Conservation (phyloP, 1,140 invertebrate genomes). For the Hyles euphorbiae region DNA sequence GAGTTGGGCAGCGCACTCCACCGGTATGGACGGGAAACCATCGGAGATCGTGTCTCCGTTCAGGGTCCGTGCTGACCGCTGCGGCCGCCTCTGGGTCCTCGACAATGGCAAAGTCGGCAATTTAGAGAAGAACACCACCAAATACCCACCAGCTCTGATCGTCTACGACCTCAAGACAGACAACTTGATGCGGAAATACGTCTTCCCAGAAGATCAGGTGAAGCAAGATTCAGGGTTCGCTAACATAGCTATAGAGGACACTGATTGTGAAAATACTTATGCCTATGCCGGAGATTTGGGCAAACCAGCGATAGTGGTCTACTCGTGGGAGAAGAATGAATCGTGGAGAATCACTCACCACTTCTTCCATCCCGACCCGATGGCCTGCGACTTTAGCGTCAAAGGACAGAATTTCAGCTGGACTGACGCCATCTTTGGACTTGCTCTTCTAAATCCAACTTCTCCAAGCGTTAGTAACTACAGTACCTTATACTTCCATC, state of each 20-base stretch:
- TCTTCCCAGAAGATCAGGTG: constrained; percentile 78
- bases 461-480: constrained; percentile 79
- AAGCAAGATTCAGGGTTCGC: constrained; percentile 84
- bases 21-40: constrained; percentile 59
- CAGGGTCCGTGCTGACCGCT: constrained; percentile 82
- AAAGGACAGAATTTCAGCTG: constrained; percentile 83
- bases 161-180: constrained; percentile 86
- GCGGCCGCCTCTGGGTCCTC: constrained; percentile 84
- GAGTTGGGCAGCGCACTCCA: constrained; percentile 82
- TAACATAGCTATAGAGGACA: constrained; percentile 84
- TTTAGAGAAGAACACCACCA: constrained; percentile 68
- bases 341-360: constrained; percentile 84
- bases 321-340: constrained; percentile 80
- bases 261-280: constrained; percentile 80
- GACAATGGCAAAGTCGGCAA: constrained; percentile 83
- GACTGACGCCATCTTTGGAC: constrained; percentile 85
- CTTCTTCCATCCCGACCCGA: constrained; percentile 82
- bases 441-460: constrained; percentile 73
- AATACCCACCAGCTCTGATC: constrained; percentile 78
- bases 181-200: constrained; percentile 78
- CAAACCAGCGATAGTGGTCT: constrained; percentile 80
- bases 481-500: constrained; percentile 86
- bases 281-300: constrained; percentile 82
- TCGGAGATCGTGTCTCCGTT: constrained; percentile 86
- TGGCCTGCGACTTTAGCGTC: constrained; percentile 82